Evolutionary conservation across 2,888 invertebrate species (phyloP), one percentile per base, ranked within the genome.

Genomic region (Rhamnusium bicolor): DNA sequence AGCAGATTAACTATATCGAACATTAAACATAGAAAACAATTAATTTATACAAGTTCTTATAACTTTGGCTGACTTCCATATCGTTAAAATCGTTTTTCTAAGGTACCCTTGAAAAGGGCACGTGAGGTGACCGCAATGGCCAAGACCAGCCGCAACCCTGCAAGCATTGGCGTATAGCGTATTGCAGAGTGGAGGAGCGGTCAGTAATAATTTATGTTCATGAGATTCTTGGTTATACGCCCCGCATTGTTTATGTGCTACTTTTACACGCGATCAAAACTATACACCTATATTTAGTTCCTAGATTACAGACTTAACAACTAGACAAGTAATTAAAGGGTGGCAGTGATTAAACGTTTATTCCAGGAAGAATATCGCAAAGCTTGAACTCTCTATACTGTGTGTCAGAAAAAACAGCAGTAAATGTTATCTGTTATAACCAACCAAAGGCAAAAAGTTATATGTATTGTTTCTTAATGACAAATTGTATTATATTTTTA

Each of bases 181-280:
- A 78, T 76, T 78, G 78, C 76, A 76, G 76, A 56, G 68, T 47
- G 60, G 29, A 61, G 76, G 78, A 73, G 78, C 73, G 79, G 76
- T 72, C 65, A 75, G 70, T 63, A 32, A 32, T 79, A 77, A 79
- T 79, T 80, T 80, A 79, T 72, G 71, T 73, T 62, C 58, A 65
- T 27, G 53, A 53, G 53, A 32, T 53, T 27, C 53, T 19, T 51
- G 47, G 27, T 2, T 47, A 12, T 16, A 24, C 49, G 63, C 63
- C 58, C 58, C 32, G 32, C 16, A 58, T 58, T 58, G 58, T 58
- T 58, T 24, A 24, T 54, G 24, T 18, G 63, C 53, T 51, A 53
- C 12, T 29, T 16, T 8, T 16, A 18, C 65, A 65, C 65, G 65
- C 65, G 65, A 65, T 18, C 65, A 65, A 32, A 18, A 19, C 32